Base-by-base conservation (phyloP, 2,888 invertebrate species). In the Oscheius sp. region DNA sequence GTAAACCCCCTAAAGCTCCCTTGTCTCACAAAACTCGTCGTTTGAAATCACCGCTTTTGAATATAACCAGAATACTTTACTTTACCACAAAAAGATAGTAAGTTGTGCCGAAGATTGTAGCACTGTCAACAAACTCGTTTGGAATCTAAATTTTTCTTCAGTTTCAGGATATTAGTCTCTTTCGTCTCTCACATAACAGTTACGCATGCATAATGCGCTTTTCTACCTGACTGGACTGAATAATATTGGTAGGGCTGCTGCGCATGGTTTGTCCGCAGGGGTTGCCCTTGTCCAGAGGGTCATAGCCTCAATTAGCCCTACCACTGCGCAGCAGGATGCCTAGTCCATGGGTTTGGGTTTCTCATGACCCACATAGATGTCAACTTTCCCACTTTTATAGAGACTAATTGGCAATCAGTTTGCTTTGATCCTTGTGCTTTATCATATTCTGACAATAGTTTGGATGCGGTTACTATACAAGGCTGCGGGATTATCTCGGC, bases 271-370 rank as follows among this genome's bases (percentile, higher is more conserved):
- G 68, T 68, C 68, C 47, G 53, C 68, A 68, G 55, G 42, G 42
- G 37, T 53, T 37, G 68, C 55, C 68, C 68, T 68, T 68, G 55
- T 68, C 35, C 68, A 53, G 68, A 32, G 68, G 68, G 68, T 68
- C 68, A 68, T 55, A 55, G 68, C 68, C 68, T 68, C 68, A 68
- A 68, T 68, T 68, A 68, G 68, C 68, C 68, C 42, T 55, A 68
- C 68, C 68, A 68, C 5, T 11, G 53, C 68, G 53, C 68, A 68
- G 68, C 68, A 68, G 68, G 68, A 68, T 68, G 68, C 68, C 35
- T 48, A 60, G 60, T 47, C 37, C 53, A 11, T 21, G 21, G 68
- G 35, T 53, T 55, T 35, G 13, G 68, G 68, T 68, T 68, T 68
- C 68, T 53, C 68, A 68, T 68, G 68, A 68, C 68, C 68, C 55